Evolutionary conservation across 2,888 invertebrate genomes (phyloP).

Genomic region (Stenurella melanura): DNA sequence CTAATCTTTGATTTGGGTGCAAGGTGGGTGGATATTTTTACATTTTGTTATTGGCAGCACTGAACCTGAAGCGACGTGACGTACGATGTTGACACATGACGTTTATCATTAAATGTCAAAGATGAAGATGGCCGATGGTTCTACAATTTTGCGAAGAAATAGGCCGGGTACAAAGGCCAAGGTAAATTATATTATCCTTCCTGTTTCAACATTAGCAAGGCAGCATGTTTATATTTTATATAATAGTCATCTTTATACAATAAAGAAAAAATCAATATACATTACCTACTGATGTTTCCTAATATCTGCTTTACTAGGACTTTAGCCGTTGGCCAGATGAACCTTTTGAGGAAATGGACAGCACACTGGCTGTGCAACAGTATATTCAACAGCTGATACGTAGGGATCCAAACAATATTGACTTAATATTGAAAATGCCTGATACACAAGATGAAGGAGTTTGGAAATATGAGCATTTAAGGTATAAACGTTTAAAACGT

Average conservation of each 20-base stretch:
- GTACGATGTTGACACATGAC: background rate
- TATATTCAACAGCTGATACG: constrained; percentile 98
- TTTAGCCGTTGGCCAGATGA: constrained; percentile 99
- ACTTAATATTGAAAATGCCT: constrained; percentile 95
- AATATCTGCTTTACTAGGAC: constrained; percentile 78
- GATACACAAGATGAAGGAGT: constrained; percentile 99
- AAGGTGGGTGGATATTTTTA: too few species aligned
- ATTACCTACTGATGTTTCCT: background rate
- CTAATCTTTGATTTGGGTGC: too few species aligned
- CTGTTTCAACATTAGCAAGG: background rate
- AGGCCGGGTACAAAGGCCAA: constrained; percentile 93
- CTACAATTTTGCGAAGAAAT: constrained; percentile 89
- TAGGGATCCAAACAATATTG: constrained; percentile 93
- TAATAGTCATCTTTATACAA: background rate
- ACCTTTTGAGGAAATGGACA: constrained; percentile 99
- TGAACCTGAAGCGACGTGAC: background rate
- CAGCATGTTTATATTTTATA: background rate
- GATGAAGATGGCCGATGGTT: constrained; percentile 91
- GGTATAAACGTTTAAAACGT: constrained; percentile 74
- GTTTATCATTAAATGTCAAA: constrained; percentile 62
- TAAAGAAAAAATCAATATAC: background rate
- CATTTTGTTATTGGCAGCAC: too few species aligned
- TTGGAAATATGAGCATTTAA: constrained; percentile 99
- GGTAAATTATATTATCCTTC: constrained; percentile 74
- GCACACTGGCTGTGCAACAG: constrained; percentile 98